A percentile compares a stretch with the other conserved stretches of the same genome.
phyloP scores from a whole-genome alignment of 2,113 vertebrate species.

The Notothenia coriiceps region DNA sequence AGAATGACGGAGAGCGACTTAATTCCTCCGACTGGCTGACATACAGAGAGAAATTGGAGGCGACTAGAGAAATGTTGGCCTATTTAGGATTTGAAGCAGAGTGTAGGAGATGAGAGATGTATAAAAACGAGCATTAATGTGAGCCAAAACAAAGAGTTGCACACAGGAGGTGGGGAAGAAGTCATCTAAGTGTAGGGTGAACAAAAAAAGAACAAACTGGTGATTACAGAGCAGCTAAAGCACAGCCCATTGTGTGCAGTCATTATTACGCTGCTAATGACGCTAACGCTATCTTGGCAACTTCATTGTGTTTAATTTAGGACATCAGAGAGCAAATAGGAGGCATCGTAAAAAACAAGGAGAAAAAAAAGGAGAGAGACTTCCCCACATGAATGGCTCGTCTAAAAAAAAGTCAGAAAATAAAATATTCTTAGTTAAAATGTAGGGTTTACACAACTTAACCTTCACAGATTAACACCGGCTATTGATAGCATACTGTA shows the following conservation, averaged over 20 bases:
- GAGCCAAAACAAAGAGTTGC: slow-evolving; percentile 17
- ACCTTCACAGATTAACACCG: not conserved
- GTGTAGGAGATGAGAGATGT: slow-evolving; percentile 4
- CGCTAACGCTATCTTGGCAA: slow-evolving; percentile 58
- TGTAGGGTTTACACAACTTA: not conserved
- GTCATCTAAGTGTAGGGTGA: slow-evolving; percentile 2
- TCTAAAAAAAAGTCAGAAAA: not conserved
- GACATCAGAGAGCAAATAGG: slow-evolving; percentile 52
- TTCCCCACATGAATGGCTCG: slow-evolving; percentile 5
- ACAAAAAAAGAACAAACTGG: slow-evolving; percentile 31
- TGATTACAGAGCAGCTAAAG: slow-evolving; percentile 33
- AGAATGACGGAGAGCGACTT: slow-evolving; percentile 35
- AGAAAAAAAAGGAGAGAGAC: slow-evolving; percentile 29
- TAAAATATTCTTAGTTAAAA: slow-evolving; percentile 15
- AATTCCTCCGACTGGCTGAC: slow-evolving; percentile 39
- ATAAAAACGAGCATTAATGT: slow-evolving; percentile 4
- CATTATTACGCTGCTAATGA: slow-evolving; percentile 73
- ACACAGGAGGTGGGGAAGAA: slow-evolving; percentile 16
- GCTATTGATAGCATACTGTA: not conserved
- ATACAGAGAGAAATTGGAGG: slow-evolving; percentile 37
- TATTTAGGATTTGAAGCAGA: slow-evolving; percentile 38
- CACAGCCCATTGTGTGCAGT: slow-evolving; percentile 34
- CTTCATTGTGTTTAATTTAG: slow-evolving; percentile 72
- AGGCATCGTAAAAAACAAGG: slow-evolving; percentile 14
- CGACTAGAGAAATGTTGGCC: slow-evolving; percentile 8